Evolutionary conservation across 2,113 vertebrate species (phyloP), one percentile per base, ranked within the genome.

Genomic region (Passer montanus): DNA sequence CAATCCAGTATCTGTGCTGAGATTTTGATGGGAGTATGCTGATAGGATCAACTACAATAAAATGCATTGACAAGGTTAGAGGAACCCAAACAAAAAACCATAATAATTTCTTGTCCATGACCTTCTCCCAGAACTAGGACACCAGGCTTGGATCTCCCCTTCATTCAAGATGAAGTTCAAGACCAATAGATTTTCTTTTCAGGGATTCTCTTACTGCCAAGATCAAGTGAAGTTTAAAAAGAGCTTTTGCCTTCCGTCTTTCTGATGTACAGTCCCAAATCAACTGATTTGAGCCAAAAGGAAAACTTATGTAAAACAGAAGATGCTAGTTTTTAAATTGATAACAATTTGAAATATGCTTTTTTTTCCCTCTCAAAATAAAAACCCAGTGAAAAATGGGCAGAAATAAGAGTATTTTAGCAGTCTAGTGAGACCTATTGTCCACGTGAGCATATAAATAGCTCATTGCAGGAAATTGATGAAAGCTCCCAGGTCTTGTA

Each of bases 381-480:
- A 81, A 13, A 67, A 84, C 7, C 7, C 35, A 43, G 26, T 24
- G 31, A 66, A 94, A 93, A 85, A 15, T 16, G 33, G n/a, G 19
- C n/a, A 82, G 37, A 90, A 85, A 46, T 46, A 82, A 24, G 13
- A 76, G 20, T 53, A 90, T 49, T 53, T 86, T 39, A 86, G 35
- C 35, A 83, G 21, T 55, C 59, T 52, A 47, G 21, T 80, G 59
- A 80, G 75, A 91, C 56, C 14, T 76, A 50, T 35, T 75, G 49
- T 16, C 13, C 6, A 22, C 15, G 15, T 60, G 59, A 88, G 50
- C 63, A 41, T 55, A 95, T 62, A 94, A 47, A 88, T 70, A 37
- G 91, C 77, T 89, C 53, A 80, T 69, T 89, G 62, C 49, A 83
- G 79, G 72, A 93, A 74, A 95, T 86, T 31, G 95, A 91, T 83